Evolutionary conservation across 1,140 invertebrate genomes (phyloP), one percentile per base, ranked within the genome.

Genomic region (Meloidogyne exigua): DNA sequence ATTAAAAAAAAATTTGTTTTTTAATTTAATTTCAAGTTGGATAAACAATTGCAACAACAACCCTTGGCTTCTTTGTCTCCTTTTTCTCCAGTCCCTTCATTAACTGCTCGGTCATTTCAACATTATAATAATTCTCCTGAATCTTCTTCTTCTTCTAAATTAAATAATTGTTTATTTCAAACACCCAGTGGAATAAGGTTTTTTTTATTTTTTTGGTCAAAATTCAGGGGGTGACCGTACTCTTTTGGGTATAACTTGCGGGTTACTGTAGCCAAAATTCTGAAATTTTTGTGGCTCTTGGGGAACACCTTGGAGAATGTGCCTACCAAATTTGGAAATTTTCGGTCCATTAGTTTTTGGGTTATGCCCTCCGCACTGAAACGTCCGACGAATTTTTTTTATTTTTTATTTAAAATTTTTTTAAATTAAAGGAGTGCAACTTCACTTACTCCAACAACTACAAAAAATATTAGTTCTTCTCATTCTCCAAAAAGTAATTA

Each of bases 401-500:
- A 49, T 18, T 18, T 4, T 18, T 18, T n/a, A n/a, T 57, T 57
- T 57, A 2, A 49, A 18, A 18, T 57, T 57, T 57, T 57, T 1
- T 57, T 9, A 7, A 7, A 0, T 39, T 39, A 7, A 39, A 57
- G 49, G 13, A 57, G 49, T 21, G 49, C 49, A 0, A 57, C 49
- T n/a, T 57, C 49, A 5, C n/a, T 57, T 7, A 57, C 49, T 57
- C 49, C 49, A 57, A n/a, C 18, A 57, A 7, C 49, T n/a, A 57
- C 18, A 57, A 57, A 18, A n/a, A 57, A 18, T n/a, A 57, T 10
- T 39, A n/a, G 18, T 57, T 57, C 72, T 65, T 57, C 72, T 7
- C 26, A 62, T 10, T 42, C 28, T 18, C 72, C 62, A 18, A 44
- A 57, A 23, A 73, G 49, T 25, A 73, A 73, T 64, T 73, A 73